phyloP scores from a whole-genome alignment of 2,797 vertebrate species.

The Siniperca obscura region DNA sequence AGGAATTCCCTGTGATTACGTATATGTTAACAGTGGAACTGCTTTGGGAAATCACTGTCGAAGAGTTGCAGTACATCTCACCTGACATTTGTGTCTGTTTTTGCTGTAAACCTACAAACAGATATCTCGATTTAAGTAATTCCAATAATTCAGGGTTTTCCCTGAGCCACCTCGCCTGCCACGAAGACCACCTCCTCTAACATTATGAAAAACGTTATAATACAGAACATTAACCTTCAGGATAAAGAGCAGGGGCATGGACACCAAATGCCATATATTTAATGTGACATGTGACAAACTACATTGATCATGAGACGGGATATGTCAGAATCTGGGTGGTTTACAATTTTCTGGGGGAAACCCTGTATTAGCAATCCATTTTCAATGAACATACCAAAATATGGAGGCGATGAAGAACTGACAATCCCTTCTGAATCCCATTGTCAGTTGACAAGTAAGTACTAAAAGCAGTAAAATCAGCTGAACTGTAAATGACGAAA shows the following conservation, averaged over 20 bases:
- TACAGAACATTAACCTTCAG: not conserved
- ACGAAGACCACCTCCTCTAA: not conserved
- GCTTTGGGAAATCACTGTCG: not conserved
- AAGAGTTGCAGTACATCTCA: not conserved
- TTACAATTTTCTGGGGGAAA: not conserved
- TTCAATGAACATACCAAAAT: not conserved
- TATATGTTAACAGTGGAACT: not conserved
- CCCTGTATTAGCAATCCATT: not conserved
- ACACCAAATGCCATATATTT: not conserved
- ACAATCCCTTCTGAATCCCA: not conserved
- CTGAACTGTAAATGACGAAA: no score
- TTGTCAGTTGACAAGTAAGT: no score
- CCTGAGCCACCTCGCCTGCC: not conserved
- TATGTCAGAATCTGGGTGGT: not conserved
- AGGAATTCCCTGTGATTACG: conserved; percentile 19
- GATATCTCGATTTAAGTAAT: not conserved
- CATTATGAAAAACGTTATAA: not conserved
- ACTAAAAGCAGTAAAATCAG: no score
- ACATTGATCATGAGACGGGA: not conserved
- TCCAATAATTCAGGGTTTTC: not conserved
- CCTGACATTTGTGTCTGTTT: not conserved
- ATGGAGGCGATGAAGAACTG: not conserved
- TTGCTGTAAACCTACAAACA: not conserved
- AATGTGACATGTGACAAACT: not conserved
- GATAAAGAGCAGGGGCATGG: not conserved